Conservation (phyloP, 2,888 invertebrate species). For the Athalia circularis region DNA sequence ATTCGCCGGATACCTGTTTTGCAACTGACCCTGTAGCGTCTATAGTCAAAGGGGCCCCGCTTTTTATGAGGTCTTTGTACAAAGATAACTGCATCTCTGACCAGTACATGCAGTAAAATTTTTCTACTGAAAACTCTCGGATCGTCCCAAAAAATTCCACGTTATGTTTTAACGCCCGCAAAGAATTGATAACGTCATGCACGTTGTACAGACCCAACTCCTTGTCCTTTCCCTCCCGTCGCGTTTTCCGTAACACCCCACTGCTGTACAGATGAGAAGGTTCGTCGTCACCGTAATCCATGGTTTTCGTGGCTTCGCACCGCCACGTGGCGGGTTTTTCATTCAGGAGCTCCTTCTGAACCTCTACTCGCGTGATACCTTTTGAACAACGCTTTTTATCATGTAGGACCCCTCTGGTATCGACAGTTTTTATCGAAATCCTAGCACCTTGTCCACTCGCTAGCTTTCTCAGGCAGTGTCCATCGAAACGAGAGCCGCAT, state of each 20-base stretch:
- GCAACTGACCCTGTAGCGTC: slow-evolving; percentile 45
- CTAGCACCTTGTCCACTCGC: background rate
- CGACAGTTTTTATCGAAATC: slow-evolving; percentile 20
- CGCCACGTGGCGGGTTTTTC: slow-evolving; percentile 36
- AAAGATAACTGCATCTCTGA: slow-evolving; percentile 18
- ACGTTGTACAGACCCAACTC: background rate
- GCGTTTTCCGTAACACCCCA: background rate
- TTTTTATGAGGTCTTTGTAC: background rate
- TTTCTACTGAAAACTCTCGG: slow-evolving; percentile 30
- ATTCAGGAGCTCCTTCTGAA: slow-evolving; percentile 33
- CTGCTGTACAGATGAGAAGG: background rate
- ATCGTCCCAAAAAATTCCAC: slow-evolving; percentile 37
- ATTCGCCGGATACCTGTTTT: slow-evolving; percentile 6
- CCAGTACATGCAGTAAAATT: slow-evolving; percentile 46
- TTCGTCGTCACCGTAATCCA: background rate
- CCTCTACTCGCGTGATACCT: background rate
- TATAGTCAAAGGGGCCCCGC: slow-evolving; percentile 23
- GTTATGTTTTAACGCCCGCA: slow-evolving; percentile 26
- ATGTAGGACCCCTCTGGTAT: slow-evolving; percentile 35
- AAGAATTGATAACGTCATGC: slow-evolving; percentile 21
- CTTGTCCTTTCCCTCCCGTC: background rate
- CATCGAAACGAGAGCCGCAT: slow-evolving; percentile 4
- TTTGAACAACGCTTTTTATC: slow-evolving; percentile 26
- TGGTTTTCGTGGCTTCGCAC: background rate
- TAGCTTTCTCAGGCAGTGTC: background rate